Conservation (phyloP, 2,888 invertebrate genomes). For the Nomada fabriciana region DNA sequence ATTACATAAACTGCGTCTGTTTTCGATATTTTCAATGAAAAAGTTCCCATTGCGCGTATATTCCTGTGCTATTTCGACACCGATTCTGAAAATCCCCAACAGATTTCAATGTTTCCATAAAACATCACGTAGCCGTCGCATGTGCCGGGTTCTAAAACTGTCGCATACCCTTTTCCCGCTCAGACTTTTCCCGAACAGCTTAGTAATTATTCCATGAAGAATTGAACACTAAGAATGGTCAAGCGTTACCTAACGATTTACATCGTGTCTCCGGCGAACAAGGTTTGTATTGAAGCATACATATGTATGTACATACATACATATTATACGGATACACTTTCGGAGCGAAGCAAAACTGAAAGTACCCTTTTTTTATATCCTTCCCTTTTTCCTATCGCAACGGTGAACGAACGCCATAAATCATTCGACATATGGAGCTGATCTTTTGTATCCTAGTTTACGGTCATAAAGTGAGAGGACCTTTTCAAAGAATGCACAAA, state of each 20-base stretch:
- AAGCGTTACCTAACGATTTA: conserved; percentile 9
- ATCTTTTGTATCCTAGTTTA: conserved; percentile 45
- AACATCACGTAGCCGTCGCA: conserved; percentile 34
- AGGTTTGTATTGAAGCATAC: conserved; percentile 4
- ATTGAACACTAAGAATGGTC: neutral
- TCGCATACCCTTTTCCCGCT: neutral
- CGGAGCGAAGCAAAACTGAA: neutral
- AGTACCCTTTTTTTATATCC: neutral
- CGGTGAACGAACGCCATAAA: conserved; percentile 4
- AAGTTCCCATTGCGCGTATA: neutral
- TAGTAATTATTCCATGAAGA: neutral
- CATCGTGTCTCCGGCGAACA: neutral
- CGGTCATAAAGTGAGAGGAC: conserved; percentile 22
- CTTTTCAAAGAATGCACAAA: conserved; percentile 45
- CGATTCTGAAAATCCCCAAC: neutral
- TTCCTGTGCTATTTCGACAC: conserved; percentile 14
- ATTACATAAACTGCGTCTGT: no score
- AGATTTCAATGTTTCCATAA: conserved; percentile 27
- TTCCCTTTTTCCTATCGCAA: neutral
- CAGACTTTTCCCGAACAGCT: neutral
- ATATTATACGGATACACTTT: neutral
- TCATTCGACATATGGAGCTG: conserved; percentile 24
- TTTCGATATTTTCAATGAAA: neutral
- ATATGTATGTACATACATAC: neutral
- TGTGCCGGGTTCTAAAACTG: neutral